phyloP scores from a whole-genome alignment of 2,888 invertebrate genomes.

The Drosophila prolongata region DNA sequence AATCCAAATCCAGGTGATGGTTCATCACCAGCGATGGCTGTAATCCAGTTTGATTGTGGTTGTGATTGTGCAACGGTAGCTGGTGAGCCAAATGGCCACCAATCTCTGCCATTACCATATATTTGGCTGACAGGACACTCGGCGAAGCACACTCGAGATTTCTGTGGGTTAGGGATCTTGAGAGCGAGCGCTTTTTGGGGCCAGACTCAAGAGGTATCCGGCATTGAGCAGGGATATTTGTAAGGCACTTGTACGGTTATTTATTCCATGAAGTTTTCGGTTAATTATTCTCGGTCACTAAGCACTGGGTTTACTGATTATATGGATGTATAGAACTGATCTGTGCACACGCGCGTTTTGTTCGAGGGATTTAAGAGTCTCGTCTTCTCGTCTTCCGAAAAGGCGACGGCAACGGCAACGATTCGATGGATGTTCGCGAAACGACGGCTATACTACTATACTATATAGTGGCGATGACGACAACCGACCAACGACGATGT shows the following conservation, averaged over 20 bases:
- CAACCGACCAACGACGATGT: conserved; percentile 50
- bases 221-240: conserved; percentile 35
- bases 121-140: conserved; percentile 82
- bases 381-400: conserved; percentile 51
- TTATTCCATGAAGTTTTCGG: conserved; percentile 6
- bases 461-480: conserved; percentile 13
- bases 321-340: not conserved
- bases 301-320: conserved; percentile 13
- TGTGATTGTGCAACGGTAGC: conserved; percentile 86
- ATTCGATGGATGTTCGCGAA: conserved; percentile 11
- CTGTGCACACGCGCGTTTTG: conserved; percentile 4
- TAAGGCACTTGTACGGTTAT: conserved; percentile 61
- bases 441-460: conserved; percentile 11
- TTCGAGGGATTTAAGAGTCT: conserved; percentile 38
- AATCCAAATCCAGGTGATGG: conserved; percentile 85
- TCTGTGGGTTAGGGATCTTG: conserved; percentile 20
- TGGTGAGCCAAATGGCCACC: conserved; percentile 88
- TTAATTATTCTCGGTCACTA: not conserved
- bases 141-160: conserved; percentile 62
- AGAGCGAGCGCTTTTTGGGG: conserved; percentile 4
- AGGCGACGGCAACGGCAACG: conserved; percentile 56
- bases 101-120: conserved; percentile 89
- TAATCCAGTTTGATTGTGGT: conserved; percentile 86
- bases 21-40: conserved; percentile 88
- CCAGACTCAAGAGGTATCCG: conserved; percentile 35